A percentile compares a stretch with the other conserved stretches of the same genome.
phyloP scores from a whole-genome alignment of 1,140 invertebrate species.

The Drosophila mojavensis region DNA sequence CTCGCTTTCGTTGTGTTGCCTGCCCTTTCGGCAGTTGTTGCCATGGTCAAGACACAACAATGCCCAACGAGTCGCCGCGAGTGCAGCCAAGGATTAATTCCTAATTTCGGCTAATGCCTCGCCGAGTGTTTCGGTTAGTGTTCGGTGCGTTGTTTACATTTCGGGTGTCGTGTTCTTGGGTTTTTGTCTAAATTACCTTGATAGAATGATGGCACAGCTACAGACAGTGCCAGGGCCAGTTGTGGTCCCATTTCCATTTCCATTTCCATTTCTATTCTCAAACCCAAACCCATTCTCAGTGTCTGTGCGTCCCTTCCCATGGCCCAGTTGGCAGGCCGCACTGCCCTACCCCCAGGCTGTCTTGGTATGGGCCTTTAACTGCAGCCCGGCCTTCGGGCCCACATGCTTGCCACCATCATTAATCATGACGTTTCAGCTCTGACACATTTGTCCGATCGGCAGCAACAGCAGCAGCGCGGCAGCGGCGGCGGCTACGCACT shows the following conservation, averaged over 20 bases:
- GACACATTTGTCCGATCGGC: slow-evolving; percentile 81
- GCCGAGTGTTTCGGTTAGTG: slow-evolving; percentile 49
- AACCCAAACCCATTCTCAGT: slow-evolving; percentile 24
- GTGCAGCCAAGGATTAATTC: slow-evolving; percentile 51
- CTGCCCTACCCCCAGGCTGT: slow-evolving; percentile 52
- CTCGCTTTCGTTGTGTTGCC: slow-evolving; percentile 1
- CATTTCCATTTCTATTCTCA: slow-evolving; percentile 10
- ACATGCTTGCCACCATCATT: slow-evolving; percentile 79
- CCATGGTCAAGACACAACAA: slow-evolving; percentile 46
- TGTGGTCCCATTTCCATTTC: slow-evolving; percentile 14
- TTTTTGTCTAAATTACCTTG: slow-evolving; percentile 56
- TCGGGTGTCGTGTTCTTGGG: slow-evolving; percentile 31
- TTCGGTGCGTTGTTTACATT: slow-evolving; percentile 37
- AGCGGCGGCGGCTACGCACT: slow-evolving; percentile 39
- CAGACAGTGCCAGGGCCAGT: slow-evolving; percentile 7
- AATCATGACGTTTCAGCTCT: slow-evolving; percentile 82
- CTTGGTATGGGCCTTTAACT: slow-evolving; percentile 40
- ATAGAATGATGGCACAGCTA: slow-evolving; percentile 27
- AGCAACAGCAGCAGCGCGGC: slow-evolving; percentile 18
- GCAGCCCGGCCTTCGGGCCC: slow-evolving; percentile 59
- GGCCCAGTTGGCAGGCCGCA: slow-evolving; percentile 43
- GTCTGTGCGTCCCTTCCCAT: slow-evolving; percentile 48
- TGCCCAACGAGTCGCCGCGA: slow-evolving; percentile 4
- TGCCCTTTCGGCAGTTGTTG: slow-evolving; percentile 30
- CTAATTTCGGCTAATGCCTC: slow-evolving; percentile 54